These are phyloP conservation scores for Ceratina calcarata DNA, from an alignment of 1,140 invertebrate genomes.

Conservation along the genomic window DNA sequence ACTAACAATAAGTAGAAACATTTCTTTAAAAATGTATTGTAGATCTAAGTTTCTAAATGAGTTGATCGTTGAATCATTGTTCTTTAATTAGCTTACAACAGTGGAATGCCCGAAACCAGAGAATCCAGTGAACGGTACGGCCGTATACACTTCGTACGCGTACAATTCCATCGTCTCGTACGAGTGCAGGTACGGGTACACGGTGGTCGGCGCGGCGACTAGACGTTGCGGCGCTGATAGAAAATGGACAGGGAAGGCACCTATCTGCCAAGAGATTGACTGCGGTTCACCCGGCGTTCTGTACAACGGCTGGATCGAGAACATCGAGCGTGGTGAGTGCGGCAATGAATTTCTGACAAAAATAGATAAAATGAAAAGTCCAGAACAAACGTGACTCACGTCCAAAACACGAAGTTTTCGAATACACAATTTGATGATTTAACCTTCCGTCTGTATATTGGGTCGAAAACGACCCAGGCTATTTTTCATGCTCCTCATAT, in stretches of 20 bases:
- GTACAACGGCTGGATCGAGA: slow-evolving; percentile 97
- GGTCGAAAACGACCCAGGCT: too few species aligned
- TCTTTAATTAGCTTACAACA: slow-evolving; percentile 84
- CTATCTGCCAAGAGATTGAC: slow-evolving; percentile 96
- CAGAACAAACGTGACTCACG: background rate
- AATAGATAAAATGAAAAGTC: too few species aligned
- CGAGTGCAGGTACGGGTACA: slow-evolving; percentile 95
- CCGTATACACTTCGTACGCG: slow-evolving; percentile 94
- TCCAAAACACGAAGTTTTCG: too few species aligned
- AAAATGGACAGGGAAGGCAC: slow-evolving; percentile 93
- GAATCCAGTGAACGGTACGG: slow-evolving; percentile 93
- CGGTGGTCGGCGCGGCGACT: slow-evolving; percentile 92
- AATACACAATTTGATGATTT: too few species aligned
- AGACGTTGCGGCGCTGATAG: slow-evolving; percentile 94
- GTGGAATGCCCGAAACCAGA: slow-evolving; percentile 94
- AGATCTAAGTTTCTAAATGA: background rate
- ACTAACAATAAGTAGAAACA: too few species aligned
- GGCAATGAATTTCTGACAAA: background rate
- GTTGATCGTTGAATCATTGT: slow-evolving; percentile 4
- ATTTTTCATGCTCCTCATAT: too few species aligned
- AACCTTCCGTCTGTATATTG: too few species aligned
- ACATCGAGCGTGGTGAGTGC: slow-evolving; percentile 85
- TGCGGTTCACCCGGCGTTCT: slow-evolving; percentile 94
- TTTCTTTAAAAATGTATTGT: too few species aligned
- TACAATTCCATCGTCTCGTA: slow-evolving; percentile 97